A percentile compares a stretch with the other conserved stretches of the same genome.
Evolutionary conservation across 2,113 vertebrate species (phyloP).

Genomic region (Pristiophorus japonicus): DNA sequence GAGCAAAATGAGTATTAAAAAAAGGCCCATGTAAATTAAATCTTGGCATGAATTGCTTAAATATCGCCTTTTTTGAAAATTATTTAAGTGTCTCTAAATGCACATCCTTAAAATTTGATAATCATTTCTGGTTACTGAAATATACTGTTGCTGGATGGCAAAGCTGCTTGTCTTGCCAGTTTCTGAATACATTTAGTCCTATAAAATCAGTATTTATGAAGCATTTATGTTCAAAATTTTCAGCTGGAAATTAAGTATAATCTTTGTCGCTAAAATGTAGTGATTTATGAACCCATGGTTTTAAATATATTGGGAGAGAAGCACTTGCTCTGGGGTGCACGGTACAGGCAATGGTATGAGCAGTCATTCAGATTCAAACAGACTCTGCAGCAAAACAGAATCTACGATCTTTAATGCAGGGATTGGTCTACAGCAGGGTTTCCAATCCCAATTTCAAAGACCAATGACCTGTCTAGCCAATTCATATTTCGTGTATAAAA

Average conservation of each 20-base stretch:
- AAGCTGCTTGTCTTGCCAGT: neutral
- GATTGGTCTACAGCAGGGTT: neutral
- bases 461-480: too few species aligned
- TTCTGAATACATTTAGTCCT: neutral
- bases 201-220: neutral
- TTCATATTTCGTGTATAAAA: neutral
- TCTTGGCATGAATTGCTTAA: slow-evolving; percentile 5
- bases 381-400: neutral
- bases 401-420: neutral
- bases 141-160: neutral
- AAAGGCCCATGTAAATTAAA: neutral
- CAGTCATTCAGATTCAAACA: neutral
- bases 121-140: slow-evolving; percentile 5
- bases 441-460: too few species aligned
- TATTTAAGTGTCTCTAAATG: neutral
- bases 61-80: neutral
- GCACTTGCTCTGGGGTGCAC: neutral
- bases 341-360: neutral
- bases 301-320: neutral
- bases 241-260: neutral
- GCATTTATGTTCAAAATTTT: neutral
- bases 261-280: neutral
- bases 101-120: slow-evolving; percentile 16
- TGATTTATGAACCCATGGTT: neutral
- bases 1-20: neutral